Conservation (phyloP, 37 sponge, comb jelly and placozoan species). For the Beroe ovata region DNA sequence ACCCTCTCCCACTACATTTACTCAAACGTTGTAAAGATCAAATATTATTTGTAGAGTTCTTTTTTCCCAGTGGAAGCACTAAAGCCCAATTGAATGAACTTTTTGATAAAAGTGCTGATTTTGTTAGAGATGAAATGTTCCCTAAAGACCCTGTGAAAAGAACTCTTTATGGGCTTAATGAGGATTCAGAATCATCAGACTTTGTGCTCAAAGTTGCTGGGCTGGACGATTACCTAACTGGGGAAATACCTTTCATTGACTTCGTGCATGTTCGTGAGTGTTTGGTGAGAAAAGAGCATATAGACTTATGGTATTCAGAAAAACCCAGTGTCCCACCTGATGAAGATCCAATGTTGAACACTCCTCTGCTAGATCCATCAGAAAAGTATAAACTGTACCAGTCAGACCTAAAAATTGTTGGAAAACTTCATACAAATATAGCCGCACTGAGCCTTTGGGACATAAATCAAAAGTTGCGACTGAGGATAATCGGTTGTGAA, state of each 20-base stretch:
- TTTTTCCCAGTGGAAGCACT: conserved; percentile 60
- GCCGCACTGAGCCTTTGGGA: conserved; percentile 54
- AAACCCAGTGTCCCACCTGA: conserved; percentile 38
- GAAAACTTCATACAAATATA: conserved; percentile 26
- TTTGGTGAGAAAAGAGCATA: conserved; percentile 31
- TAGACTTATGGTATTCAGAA: conserved; percentile 34
- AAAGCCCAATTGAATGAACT: conserved; percentile 52
- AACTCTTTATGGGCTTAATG: conserved; percentile 46
- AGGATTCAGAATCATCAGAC: conserved; percentile 46
- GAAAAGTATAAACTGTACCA: conserved; percentile 16
- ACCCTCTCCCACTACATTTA: conserved; percentile 38
- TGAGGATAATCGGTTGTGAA: conserved; percentile 50
- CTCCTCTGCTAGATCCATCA: conserved; percentile 30
- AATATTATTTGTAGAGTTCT: conserved; percentile 42
- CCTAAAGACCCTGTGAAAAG: conserved; percentile 60
- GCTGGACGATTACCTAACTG: conserved; percentile 12
- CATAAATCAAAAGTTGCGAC: conserved; percentile 49
- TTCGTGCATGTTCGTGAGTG: conserved; percentile 62
- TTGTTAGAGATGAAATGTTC: conserved; percentile 59
- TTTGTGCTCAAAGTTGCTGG: conserved; percentile 62
- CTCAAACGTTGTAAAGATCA: conserved; percentile 23
- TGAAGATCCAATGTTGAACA: conserved; percentile 48
- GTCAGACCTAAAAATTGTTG: conserved; percentile 9
- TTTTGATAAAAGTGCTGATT: conserved; percentile 59
- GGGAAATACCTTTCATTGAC: conserved; percentile 21